A percentile compares a stretch with the other conserved stretches of the same genome.
These are phyloP conservation scores for Argya squamiceps DNA, from an alignment of 2,797 vertebrate species.

Conservation along the genomic window DNA sequence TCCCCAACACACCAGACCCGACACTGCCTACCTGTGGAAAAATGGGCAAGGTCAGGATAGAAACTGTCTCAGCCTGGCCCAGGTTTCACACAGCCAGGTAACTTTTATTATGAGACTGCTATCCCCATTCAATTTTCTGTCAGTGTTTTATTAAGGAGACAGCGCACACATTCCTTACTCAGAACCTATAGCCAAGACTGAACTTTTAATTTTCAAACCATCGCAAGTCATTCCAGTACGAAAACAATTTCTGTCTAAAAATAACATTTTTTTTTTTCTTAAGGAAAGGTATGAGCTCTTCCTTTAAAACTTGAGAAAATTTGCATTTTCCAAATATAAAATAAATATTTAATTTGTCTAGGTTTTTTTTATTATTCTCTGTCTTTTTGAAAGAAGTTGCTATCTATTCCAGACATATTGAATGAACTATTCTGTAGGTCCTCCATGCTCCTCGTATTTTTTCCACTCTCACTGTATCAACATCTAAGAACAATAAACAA, in stretches of 20 bases:
- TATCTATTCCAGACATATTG: background rate
- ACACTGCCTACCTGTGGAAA: background rate
- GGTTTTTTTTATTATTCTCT: fast-evolving
- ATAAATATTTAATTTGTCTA: background rate
- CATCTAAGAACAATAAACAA: background rate
- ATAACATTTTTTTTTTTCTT: background rate
- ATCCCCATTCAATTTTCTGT: background rate
- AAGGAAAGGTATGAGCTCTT: background rate
- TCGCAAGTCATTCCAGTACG: background rate
- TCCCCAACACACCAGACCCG: fast-evolving
- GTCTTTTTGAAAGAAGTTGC: background rate
- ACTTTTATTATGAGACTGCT: background rate
- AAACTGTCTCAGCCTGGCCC: background rate
- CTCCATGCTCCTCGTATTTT: background rate
- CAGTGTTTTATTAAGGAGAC: background rate
- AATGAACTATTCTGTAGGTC: background rate
- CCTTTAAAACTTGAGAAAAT: background rate
- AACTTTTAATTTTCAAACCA: background rate
- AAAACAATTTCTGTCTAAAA: background rate
- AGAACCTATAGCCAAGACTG: background rate
- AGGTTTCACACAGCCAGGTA: background rate
- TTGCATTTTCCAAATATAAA: background rate
- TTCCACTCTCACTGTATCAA: background rate
- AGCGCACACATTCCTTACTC: background rate
- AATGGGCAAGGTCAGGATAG: background rate